Evolutionary conservation across 2,113 vertebrate genomes (phyloP).

Genomic region (Coryphaenoides rupestris): DNA sequence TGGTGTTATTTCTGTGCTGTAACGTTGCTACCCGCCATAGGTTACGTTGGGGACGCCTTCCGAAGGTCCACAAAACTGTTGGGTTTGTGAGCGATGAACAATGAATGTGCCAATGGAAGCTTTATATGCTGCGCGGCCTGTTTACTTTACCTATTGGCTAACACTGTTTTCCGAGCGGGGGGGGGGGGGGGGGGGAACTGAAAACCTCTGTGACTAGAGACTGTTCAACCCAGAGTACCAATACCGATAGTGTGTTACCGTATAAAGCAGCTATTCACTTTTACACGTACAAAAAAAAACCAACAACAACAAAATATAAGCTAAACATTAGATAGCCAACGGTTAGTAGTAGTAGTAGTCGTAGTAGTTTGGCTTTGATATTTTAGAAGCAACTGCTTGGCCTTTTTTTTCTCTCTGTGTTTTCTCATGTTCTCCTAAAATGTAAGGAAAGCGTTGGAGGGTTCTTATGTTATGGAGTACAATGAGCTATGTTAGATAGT

Average conservation of each 20-base stretch:
- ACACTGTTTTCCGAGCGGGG: slow-evolving; percentile 45
- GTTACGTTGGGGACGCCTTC: slow-evolving; percentile 52
- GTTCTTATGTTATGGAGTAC: slow-evolving; percentile 13
- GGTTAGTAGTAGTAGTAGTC: no score
- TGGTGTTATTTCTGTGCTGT: no score
- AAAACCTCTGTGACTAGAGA: slow-evolving; percentile 7
- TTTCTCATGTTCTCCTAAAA: slow-evolving; percentile 20
- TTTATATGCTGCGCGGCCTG: slow-evolving; percentile 47
- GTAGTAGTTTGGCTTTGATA: not conserved
- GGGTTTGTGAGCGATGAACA: slow-evolving; percentile 50
- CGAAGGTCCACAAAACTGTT: slow-evolving; percentile 63
- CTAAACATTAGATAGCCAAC: slow-evolving; percentile 8
- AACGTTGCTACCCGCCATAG: not conserved
- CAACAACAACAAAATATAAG: not conserved
- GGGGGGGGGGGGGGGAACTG: not conserved
- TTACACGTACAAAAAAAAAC: slow-evolving; percentile 4
- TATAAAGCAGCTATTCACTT: slow-evolving; percentile 14
- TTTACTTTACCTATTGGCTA: slow-evolving; percentile 36
- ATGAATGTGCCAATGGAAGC: slow-evolving; percentile 57
- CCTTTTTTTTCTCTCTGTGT: slow-evolving; percentile 21
- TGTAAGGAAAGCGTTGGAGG: slow-evolving; percentile 11
- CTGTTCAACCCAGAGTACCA: slow-evolving; percentile 22
- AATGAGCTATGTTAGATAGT: slow-evolving; percentile 23
- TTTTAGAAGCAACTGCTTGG: slow-evolving; percentile 14
- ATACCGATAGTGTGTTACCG: slow-evolving; percentile 10